phyloP scores from a whole-genome alignment of 2,113 vertebrate species.

The Laticauda colubrina region DNA sequence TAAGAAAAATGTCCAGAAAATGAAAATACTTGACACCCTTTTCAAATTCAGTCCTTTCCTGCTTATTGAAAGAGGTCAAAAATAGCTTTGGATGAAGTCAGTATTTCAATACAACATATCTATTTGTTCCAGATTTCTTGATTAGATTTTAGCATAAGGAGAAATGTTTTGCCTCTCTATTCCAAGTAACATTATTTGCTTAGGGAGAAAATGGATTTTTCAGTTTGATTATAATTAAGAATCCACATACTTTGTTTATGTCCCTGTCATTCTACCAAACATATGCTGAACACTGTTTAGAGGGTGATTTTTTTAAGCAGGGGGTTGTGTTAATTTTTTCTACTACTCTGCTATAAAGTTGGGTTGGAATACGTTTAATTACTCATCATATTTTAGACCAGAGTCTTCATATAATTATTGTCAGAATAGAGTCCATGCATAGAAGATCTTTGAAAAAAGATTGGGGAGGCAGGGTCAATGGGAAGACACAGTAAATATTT shows the following conservation, averaged over 20 bases:
- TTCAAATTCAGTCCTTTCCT: not conserved
- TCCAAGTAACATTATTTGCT: not conserved
- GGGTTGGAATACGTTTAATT: not conserved
- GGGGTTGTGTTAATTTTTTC: not conserved
- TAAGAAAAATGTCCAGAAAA: not conserved
- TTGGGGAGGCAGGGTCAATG: too few relatives aligned
- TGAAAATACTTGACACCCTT: not conserved
- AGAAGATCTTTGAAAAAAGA: not conserved
- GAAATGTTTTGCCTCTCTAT: not conserved
- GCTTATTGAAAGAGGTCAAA: not conserved
- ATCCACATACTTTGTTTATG: not conserved
- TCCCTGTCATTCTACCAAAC: not conserved
- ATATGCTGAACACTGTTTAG: not conserved
- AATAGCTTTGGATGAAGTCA: not conserved
- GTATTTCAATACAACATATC: not conserved
- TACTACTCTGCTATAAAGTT: not conserved
- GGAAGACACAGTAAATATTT: not conserved
- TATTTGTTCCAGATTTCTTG: not conserved
- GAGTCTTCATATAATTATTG: not conserved
- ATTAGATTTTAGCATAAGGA: not conserved
- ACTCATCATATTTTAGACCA: not conserved
- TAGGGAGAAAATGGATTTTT: not conserved
- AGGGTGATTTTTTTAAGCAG: not conserved
- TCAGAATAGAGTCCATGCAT: not conserved
- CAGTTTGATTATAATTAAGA: not conserved